phyloP scores from a whole-genome alignment of 2,888 invertebrate species.

The Acanthosepion pharaonis region DNA sequence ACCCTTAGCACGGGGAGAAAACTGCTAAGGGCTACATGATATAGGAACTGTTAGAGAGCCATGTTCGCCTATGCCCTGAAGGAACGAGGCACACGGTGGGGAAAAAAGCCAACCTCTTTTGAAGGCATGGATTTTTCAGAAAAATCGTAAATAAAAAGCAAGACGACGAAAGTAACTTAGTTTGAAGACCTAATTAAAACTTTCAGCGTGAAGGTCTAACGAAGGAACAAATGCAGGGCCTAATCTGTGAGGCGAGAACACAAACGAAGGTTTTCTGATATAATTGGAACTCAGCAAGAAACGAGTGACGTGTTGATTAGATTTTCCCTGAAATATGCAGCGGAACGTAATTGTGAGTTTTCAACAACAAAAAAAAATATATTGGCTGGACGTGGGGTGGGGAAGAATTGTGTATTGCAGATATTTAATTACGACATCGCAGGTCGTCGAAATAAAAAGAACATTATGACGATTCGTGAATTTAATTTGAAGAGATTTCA shows the following conservation, averaged over 20 bases:
- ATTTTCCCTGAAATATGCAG: background rate
- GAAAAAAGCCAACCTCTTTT: too few relatives aligned
- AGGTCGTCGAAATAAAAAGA: background rate
- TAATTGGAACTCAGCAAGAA: background rate
- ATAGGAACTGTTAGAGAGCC: too few relatives aligned
- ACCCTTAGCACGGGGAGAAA: too few relatives aligned
- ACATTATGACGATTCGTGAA: background rate
- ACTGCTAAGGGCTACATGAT: too few relatives aligned
- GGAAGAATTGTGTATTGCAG: background rate
- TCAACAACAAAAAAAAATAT: background rate
- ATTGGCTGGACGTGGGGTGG: too few relatives aligned
- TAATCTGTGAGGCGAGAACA: too few relatives aligned
- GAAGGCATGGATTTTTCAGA: too few relatives aligned
- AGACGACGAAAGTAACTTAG: background rate
- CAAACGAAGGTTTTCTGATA: background rate
- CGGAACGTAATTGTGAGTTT: background rate
- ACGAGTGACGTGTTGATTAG: conserved; percentile 33
- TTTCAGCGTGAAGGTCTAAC: background rate
- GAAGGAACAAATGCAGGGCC: background rate
- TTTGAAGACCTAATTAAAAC: background rate
- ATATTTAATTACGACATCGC: conserved; percentile 18
- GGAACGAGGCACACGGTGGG: too few relatives aligned
- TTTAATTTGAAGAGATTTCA: background rate
- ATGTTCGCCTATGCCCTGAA: too few relatives aligned
- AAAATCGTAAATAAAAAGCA: too few relatives aligned